Percentiles rank a stretch among this genome's conserved stretches.
Evolutionary conservation across 2,797 vertebrate species (phyloP).

Genomic region (Varecia variegata): DNA sequence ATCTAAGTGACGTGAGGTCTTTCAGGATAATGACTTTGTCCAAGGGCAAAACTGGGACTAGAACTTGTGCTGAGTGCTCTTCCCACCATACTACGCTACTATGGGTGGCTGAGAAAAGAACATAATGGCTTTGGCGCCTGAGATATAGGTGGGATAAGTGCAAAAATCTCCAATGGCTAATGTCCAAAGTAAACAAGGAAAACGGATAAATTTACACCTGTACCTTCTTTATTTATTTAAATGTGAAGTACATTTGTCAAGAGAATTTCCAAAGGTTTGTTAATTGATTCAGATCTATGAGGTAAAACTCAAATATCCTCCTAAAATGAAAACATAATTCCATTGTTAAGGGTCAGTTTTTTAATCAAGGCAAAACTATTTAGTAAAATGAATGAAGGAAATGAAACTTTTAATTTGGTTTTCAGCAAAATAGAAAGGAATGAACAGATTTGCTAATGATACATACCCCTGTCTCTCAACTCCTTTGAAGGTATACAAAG

Average conservation of each 20-base stretch:
- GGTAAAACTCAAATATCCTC: neutral
- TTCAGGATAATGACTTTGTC: neutral
- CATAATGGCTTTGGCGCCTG: neutral
- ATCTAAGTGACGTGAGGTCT: neutral
- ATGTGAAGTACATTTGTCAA: slow-evolving; percentile 5
- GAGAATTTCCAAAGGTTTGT: neutral
- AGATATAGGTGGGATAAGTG: neutral
- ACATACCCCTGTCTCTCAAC: neutral
- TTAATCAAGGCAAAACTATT: slow-evolving; percentile 3
- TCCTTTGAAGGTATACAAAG: neutral
- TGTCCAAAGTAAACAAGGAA: neutral
- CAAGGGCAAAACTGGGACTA: neutral
- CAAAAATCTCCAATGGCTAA: neutral
- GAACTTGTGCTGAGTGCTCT: accelerated
- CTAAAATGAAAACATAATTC: neutral
- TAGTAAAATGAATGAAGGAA: neutral
- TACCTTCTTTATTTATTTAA: slow-evolving; percentile 5
- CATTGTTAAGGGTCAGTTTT: neutral
- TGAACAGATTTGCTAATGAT: neutral
- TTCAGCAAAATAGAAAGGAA: slow-evolving; percentile 4
- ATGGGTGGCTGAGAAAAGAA: neutral
- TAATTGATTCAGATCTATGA: neutral
- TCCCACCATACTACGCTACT: neutral
- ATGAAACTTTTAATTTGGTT: slow-evolving; percentile 24
- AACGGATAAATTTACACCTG: neutral